Conservation (phyloP, 1,140 invertebrate genomes). For the Stegodyphus dumicola region DNA sequence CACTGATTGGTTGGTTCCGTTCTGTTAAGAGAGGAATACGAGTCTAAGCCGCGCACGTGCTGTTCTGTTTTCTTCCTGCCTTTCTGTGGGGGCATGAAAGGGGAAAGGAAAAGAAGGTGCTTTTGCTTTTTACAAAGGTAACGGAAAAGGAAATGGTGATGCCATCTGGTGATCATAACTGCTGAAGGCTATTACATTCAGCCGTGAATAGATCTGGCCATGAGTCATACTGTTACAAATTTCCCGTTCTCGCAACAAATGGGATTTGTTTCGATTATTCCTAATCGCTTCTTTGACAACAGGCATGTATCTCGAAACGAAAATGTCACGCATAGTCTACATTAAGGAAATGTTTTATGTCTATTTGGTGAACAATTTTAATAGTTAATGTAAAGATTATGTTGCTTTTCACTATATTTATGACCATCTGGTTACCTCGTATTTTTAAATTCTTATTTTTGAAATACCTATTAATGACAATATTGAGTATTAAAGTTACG, state of each 20-base stretch:
- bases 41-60: background rate
- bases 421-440: no score
- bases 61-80: conserved; percentile 31
- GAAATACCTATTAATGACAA: no score
- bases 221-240: background rate
- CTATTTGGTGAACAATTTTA: no score
- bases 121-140: conserved; percentile 33
- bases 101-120: conserved; percentile 14
- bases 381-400: no score
- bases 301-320: background rate
- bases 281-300: background rate
- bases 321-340: background rate
- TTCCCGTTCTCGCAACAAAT: background rate
- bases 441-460: no score
- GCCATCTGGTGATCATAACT: conserved; percentile 48
- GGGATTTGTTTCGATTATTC: background rate
- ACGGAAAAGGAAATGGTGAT: conserved; percentile 30
- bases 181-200: conserved; percentile 3
- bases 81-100: background rate
- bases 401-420: no score
- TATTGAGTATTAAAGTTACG: no score
- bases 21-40: background rate
- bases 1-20: conserved; percentile 44
- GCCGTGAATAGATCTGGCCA: background rate
- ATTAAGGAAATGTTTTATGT: background rate